Percentiles rank a stretch among this genome's conserved stretches.
Evolutionary conservation across 2,888 invertebrate genomes (phyloP).

Genomic region (Meganola albula): DNA sequence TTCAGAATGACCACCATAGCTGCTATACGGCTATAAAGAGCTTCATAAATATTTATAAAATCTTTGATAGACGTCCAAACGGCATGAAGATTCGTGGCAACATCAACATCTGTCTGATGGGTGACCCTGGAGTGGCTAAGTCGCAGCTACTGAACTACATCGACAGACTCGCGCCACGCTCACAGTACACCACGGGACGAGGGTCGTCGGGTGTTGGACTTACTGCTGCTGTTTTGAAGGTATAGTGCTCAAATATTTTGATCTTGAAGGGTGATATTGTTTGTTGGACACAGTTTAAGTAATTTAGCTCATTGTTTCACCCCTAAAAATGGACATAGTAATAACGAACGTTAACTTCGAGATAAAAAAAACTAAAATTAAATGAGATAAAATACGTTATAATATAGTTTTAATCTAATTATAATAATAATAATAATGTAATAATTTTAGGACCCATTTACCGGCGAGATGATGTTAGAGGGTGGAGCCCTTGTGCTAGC

Average conservation of each 20-base stretch:
- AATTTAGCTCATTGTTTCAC: too few species aligned
- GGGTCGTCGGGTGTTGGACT: constrained; percentile 99
- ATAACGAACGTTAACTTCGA: too few species aligned
- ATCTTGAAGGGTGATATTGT: too few species aligned
- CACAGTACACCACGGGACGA: constrained; percentile 96
- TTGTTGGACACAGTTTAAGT: too few species aligned
- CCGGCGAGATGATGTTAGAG: constrained; percentile 98
- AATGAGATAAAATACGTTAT: too few species aligned
- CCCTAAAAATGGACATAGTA: too few species aligned
- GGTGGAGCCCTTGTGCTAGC: constrained; percentile 98
- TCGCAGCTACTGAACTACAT: constrained; percentile 97
- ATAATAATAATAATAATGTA: too few species aligned
- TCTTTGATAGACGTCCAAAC: constrained; percentile 80
- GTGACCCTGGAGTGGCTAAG: constrained; percentile 99
- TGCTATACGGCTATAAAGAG: background rate
- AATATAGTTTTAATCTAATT: too few species aligned
- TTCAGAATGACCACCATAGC: too few species aligned
- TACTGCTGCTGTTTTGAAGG: constrained; percentile 97
- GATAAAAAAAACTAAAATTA: too few species aligned
- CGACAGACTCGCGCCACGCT: constrained; percentile 93
- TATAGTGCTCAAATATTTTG: too few species aligned
- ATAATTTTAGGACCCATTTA: constrained; percentile 94
- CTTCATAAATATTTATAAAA: background rate
- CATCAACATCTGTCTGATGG: constrained; percentile 99
- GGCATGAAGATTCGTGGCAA: constrained; percentile 99